phyloP scores from a whole-genome alignment of 1,140 invertebrate species.

The Cecropterus lyciades region DNA sequence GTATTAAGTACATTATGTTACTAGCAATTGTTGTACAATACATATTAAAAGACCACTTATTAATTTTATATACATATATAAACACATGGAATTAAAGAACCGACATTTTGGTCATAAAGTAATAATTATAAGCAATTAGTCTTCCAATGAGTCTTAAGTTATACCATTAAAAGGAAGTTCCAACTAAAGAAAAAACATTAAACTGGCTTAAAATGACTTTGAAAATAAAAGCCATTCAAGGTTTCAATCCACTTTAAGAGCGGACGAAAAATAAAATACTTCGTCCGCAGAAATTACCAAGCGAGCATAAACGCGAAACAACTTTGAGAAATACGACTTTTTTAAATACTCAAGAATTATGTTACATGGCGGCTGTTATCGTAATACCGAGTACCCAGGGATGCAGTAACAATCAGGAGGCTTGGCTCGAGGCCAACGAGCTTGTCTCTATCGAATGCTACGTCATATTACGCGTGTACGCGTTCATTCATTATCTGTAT shows the following conservation, averaged over 20 bases:
- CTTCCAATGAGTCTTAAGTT: no score
- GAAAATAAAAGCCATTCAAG: neutral
- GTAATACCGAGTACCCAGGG: conserved; percentile 29
- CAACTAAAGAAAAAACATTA: neutral
- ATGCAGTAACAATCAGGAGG: conserved; percentile 35
- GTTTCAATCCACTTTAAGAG: neutral
- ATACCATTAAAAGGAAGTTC: no score
- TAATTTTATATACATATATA: no score
- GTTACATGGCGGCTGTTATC: conserved; percentile 24
- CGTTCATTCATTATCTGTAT: conserved; percentile 26
- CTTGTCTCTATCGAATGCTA: conserved; percentile 24
- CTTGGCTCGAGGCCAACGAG: conserved; percentile 33
- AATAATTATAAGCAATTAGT: no score
- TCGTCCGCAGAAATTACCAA: neutral
- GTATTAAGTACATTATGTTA: no score
- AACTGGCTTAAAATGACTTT: no score
- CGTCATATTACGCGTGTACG: conserved; percentile 33
- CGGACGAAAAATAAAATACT: neutral
- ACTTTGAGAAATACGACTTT: neutral
- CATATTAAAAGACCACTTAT: no score
- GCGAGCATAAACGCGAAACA: neutral
- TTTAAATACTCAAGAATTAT: conserved; percentile 11
- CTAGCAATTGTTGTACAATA: no score
- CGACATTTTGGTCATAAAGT: no score
- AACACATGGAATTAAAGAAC: no score